Percentiles rank a stretch among this genome's conserved stretches.
These are phyloP conservation scores for Lepidochrysops patricia DNA, from an alignment of 2,888 invertebrate genomes.

Conservation along the genomic window DNA sequence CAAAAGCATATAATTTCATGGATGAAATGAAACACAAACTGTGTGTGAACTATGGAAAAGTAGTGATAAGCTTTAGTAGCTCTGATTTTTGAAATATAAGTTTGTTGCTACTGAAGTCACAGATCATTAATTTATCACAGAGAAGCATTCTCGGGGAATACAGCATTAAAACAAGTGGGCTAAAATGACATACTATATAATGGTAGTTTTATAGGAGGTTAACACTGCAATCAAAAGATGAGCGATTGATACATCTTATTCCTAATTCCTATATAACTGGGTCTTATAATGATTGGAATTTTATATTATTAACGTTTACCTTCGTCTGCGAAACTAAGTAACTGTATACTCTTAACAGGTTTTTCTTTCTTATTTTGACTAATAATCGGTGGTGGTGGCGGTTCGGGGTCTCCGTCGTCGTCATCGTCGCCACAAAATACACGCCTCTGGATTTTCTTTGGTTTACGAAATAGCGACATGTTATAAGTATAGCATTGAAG, in stretches of 20 bases:
- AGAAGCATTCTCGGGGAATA: too few species aligned
- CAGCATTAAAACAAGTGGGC: not conserved
- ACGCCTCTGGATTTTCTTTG: slow-evolving; percentile 86
- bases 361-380: slow-evolving; percentile 65
- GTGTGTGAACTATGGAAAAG: too few species aligned
- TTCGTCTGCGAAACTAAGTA: slow-evolving; percentile 89
- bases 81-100: too few species aligned
- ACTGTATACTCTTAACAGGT: slow-evolving; percentile 68
- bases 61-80: too few species aligned
- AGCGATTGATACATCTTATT: too few species aligned
- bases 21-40: too few species aligned
- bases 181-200: too few species aligned
- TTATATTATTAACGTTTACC: slow-evolving; percentile 39
- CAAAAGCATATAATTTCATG: too few species aligned
- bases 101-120: too few species aligned
- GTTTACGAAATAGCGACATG: slow-evolving; percentile 92
- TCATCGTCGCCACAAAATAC: slow-evolving; percentile 82
- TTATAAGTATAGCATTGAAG: slow-evolving; percentile 14
- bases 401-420: slow-evolving; percentile 72
- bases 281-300: not conserved
- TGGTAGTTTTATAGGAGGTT: not conserved
- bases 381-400: slow-evolving; percentile 67
- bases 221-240: not conserved
- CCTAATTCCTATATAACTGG: too few species aligned
- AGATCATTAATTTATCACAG: too few species aligned